These are phyloP conservation scores for Pogonocichla stellata DNA, from an alignment of 2,113 vertebrate species.

Conservation along the genomic window DNA sequence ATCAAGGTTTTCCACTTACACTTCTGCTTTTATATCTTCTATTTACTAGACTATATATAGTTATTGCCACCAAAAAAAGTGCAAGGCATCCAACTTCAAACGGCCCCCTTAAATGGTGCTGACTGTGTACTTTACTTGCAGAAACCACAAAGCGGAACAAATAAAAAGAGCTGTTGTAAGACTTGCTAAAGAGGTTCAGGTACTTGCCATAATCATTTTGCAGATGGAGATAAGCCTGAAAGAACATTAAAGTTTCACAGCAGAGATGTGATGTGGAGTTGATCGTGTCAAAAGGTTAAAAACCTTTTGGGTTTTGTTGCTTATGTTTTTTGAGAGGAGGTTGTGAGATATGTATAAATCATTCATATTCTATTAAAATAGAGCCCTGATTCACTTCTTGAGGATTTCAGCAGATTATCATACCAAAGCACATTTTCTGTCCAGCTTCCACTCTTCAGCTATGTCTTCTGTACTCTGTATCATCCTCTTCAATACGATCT, in stretches of 20 bases:
- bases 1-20: constrained; percentile 1
- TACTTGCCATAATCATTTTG: constrained; percentile 27
- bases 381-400: not conserved
- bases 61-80: not conserved
- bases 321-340: not conserved
- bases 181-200: constrained; percentile 44
- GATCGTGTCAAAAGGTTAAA: constrained; percentile 6
- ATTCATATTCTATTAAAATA: constrained; percentile 20
- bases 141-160: constrained; percentile 48
- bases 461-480: not conserved
- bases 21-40: constrained; percentile 8
- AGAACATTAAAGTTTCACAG: constrained; percentile 39
- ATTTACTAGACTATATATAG: not conserved
- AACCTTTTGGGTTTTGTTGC: fast-evolving
- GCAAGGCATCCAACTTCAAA: not conserved
- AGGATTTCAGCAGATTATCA: constrained; percentile 11
- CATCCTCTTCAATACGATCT: not conserved
- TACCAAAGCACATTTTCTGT: not conserved
- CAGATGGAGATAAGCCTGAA: constrained; percentile 5
- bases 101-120: constrained; percentile 8
- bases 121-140: constrained; percentile 49
- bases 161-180: constrained; percentile 45
- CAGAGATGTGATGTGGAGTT: not conserved
- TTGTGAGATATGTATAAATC: not conserved
- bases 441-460: not conserved